These are phyloP conservation scores for Aplodontia rufa DNA, from an alignment of 2,113 vertebrate genomes.

Conservation along the genomic window DNA sequence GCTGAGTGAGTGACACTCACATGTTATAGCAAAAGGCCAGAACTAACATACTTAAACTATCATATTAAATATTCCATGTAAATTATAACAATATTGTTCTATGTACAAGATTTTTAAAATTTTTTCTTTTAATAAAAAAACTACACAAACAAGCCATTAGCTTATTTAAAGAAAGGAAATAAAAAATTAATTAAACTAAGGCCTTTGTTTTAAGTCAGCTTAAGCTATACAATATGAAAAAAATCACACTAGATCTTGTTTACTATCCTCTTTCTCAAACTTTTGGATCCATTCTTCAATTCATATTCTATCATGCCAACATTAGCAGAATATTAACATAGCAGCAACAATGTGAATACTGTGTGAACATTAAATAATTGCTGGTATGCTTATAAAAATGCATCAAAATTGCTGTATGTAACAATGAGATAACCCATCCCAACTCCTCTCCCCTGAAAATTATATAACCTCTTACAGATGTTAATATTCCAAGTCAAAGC, in stretches of 20 bases:
- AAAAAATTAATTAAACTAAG: constrained; percentile 92
- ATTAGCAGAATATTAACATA: constrained; percentile 87
- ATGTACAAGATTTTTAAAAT: constrained; percentile 90
- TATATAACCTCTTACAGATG: constrained; percentile 79
- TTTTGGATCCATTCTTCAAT: constrained; percentile 85
- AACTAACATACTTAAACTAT: constrained; percentile 86
- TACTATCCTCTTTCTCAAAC: constrained; percentile 84
- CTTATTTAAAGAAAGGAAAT: constrained; percentile 90
- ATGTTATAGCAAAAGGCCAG: constrained; percentile 82
- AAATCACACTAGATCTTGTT: constrained; percentile 82
- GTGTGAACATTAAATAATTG: constrained; percentile 93
- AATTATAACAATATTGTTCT: constrained; percentile 91
- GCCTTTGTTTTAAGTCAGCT: constrained; percentile 90
- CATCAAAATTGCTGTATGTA: constrained; percentile 84
- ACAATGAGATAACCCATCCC: constrained; percentile 81
- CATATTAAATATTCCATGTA: constrained; percentile 90
- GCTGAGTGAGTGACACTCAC: constrained; percentile 83
- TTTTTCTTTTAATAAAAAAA: constrained; percentile 88
- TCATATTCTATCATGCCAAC: constrained; percentile 86
- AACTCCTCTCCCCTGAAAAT: constrained; percentile 75
- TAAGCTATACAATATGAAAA: constrained; percentile 85
- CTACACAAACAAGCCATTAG: constrained; percentile 91
- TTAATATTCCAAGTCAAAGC: constrained; percentile 90
- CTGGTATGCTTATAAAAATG: constrained; percentile 89
- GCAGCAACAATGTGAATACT: constrained; percentile 89